Conservation (phyloP, 2,888 invertebrate genomes). For the Drosophila leonis region DNA sequence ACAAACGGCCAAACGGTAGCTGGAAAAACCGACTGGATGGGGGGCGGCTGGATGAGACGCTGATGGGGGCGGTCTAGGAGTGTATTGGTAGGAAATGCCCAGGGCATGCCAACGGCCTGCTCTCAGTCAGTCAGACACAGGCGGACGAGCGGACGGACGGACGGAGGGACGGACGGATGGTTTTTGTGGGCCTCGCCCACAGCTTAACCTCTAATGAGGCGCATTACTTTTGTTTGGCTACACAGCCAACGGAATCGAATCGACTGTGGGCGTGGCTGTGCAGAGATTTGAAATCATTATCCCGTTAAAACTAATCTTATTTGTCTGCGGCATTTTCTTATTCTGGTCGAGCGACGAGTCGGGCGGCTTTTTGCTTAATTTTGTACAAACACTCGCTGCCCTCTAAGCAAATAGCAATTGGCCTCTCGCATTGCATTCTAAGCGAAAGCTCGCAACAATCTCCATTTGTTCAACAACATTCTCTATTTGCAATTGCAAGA, state of each 20-base stretch:
- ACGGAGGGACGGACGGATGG: neutral
- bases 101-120: constrained; percentile 41
- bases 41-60: neutral
- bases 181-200: constrained; percentile 38
- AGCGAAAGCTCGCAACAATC: constrained; percentile 19
- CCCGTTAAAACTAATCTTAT: constrained; percentile 73
- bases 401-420: constrained; percentile 31
- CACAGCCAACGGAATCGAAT: neutral
- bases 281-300: constrained; percentile 76
- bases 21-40: neutral
- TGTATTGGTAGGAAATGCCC: constrained; percentile 37
- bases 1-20: constrained; percentile 44
- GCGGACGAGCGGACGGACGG: neutral
- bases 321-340: constrained; percentile 45
- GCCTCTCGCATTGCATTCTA: constrained; percentile 42
- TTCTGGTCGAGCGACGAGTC: constrained; percentile 12
- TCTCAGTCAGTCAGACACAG: constrained; percentile 29
- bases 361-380: constrained; percentile 56
- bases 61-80: neutral
- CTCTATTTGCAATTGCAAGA: constrained; percentile 4
- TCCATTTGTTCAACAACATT: neutral
- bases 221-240: constrained; percentile 67
- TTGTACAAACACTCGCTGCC: constrained; percentile 67
- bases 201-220: constrained; percentile 76
- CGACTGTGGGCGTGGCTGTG: constrained; percentile 3